Conservation (phyloP, 2,888 invertebrate genomes). For the Schizaphis graminum region DNA sequence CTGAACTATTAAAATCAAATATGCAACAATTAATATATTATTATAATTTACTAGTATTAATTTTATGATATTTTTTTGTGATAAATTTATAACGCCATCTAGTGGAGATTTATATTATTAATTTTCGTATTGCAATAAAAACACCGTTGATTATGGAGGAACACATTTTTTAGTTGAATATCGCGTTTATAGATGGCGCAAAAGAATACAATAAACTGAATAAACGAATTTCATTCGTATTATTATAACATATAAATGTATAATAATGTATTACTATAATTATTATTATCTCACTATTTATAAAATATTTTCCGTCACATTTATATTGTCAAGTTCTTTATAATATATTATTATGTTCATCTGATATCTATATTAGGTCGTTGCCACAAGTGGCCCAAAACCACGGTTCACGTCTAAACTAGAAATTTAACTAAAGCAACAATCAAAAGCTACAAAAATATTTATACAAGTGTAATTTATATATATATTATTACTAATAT, state of each 20-base stretch:
- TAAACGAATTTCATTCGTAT: neutral
- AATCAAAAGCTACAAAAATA: neutral
- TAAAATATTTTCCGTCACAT: neutral
- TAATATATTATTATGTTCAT: neutral
- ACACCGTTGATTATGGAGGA: neutral
- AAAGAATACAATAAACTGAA: neutral
- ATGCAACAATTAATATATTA: no score
- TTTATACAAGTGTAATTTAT: neutral
- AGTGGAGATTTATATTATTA: neutral
- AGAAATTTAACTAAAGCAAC: neutral
- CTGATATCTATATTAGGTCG: no score
- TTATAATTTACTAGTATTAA: no score
- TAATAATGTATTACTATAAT: neutral
- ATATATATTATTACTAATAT: neutral
- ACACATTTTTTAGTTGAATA: neutral
- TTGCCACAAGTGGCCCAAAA: no score
- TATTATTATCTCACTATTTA: neutral
- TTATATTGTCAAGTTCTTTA: neutral
- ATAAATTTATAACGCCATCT: neutral
- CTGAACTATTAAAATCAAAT: no score
- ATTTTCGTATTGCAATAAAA: neutral
- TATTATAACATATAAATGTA: neutral
- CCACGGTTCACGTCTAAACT: neutral
- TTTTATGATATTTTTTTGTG: neutral
- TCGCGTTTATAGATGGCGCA: neutral